A percentile compares a stretch with the other conserved stretches of the same genome.
Conservation (phyloP, 1,140 invertebrate species). For the Trichonephila inaurata region DNA sequence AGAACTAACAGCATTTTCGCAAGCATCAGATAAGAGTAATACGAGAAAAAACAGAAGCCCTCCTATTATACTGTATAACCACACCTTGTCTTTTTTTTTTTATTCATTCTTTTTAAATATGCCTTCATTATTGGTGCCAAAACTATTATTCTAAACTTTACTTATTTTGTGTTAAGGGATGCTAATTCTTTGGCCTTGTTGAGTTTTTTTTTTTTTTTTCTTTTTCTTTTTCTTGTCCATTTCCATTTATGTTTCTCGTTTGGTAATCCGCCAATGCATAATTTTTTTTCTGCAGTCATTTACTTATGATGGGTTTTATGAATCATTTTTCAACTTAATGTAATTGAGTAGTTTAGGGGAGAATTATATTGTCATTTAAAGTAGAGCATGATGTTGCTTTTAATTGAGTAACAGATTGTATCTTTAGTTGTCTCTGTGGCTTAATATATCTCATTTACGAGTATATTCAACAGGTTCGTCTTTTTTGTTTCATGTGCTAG, state of each 20-base stretch:
- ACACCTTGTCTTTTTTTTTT: background rate
- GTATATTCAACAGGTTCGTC: background rate
- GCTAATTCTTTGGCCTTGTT: background rate
- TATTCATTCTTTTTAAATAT: background rate
- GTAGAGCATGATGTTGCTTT: background rate
- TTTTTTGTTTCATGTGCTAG: background rate
- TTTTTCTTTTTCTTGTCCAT: background rate
- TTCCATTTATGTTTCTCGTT: conserved; percentile 1
- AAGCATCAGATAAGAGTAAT: background rate
- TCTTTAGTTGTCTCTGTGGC: background rate
- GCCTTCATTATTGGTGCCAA: background rate
- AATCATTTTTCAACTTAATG: background rate
- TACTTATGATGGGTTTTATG: background rate
- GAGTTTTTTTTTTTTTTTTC: background rate
- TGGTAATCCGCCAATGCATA: background rate
- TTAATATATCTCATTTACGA: background rate
- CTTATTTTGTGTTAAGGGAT: background rate
- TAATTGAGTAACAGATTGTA: background rate
- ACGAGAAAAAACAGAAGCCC: background rate
- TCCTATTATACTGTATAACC: background rate
- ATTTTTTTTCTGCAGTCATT: background rate
- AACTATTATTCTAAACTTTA: conserved; percentile 28
- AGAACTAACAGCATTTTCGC: background rate
- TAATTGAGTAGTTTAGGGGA: background rate
- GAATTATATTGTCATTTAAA: background rate